These are phyloP conservation scores for Clupea harengus DNA, from an alignment of 2,113 vertebrate species.

Conservation along the genomic window DNA sequence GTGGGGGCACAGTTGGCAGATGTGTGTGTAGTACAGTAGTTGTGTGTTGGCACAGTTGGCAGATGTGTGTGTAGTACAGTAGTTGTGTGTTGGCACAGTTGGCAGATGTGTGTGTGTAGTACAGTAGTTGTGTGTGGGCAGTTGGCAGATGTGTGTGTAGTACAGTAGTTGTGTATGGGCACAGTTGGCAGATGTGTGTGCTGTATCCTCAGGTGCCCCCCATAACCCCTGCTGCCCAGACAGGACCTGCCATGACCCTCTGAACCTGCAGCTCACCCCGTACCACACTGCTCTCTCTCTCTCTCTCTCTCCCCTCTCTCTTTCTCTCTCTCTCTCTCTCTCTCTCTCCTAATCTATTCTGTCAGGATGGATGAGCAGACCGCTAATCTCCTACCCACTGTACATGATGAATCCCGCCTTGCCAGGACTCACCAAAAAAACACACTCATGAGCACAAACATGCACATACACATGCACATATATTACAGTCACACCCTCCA, in stretches of 20 bases:
- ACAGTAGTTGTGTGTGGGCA: too few species aligned
- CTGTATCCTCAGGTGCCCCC: background rate
- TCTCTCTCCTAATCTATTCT: constrained; percentile 17
- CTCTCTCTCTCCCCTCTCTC: constrained; percentile 41
- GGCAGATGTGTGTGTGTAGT: too few species aligned
- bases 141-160: too few species aligned
- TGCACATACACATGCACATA: constrained; percentile 25
- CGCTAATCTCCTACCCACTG: background rate
- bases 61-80: too few species aligned
- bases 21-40: too few species aligned
- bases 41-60: too few species aligned
- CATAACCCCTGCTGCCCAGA: background rate
- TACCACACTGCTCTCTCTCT: background rate
- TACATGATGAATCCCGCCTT: constrained; percentile 3
- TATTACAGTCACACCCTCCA: background rate
- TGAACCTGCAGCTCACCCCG: background rate
- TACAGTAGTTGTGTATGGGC: background rate
- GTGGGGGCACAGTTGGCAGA: too few species aligned
- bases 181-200: background rate
- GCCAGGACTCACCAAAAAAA: constrained; percentile 8
- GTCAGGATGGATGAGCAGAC: constrained; percentile 1
- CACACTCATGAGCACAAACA: constrained; percentile 1
- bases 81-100: too few species aligned
- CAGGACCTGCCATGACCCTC: background rate
- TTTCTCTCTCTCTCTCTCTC: constrained; percentile 38